Percentiles rank a stretch among this genome's conserved stretches.
These are phyloP conservation scores for Drosophila pectinifera DNA, from an alignment of 1,140 invertebrate genomes.

Conservation along the genomic window DNA sequence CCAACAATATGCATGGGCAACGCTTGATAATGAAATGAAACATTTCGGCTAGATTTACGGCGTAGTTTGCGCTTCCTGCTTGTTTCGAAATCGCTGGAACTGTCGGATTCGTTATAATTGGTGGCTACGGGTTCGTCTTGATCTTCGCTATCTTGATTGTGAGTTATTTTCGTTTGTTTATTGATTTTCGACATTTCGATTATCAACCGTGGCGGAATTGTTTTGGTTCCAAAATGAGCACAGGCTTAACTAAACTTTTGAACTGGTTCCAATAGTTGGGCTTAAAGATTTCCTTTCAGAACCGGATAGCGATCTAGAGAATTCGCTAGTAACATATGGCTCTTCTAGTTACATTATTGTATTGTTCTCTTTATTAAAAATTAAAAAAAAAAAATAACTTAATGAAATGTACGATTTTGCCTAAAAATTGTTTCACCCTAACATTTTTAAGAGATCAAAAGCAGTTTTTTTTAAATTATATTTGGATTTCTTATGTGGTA, in stretches of 20 bases:
- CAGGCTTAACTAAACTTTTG: background rate
- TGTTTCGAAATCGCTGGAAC: slow-evolving; percentile 45
- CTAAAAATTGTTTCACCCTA: no score
- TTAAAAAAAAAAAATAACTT: no score
- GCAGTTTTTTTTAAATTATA: background rate
- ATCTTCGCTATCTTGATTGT: background rate
- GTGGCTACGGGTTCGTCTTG: background rate
- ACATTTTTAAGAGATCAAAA: no score
- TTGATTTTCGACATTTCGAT: slow-evolving; percentile 41
- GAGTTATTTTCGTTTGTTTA: background rate
- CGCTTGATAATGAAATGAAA: slow-evolving; percentile 43
- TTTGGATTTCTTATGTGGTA: background rate
- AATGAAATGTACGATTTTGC: no score
- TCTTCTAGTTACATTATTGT: no score
- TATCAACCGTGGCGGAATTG: slow-evolving; percentile 21
- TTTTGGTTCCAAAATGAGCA: slow-evolving; percentile 32
- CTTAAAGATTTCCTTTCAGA: background rate
- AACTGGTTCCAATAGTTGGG: slow-evolving; percentile 10
- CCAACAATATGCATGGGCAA: slow-evolving; percentile 49
- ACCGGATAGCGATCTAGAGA: no score
- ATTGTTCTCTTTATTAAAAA: no score
- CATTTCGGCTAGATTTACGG: slow-evolving; percentile 32
- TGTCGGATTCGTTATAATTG: slow-evolving; percentile 11
- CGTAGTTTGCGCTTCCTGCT: slow-evolving; percentile 41
- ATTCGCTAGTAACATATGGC: no score